Conservation (phyloP, 2,113 vertebrate genomes). For the Gambusia holbrooki region DNA sequence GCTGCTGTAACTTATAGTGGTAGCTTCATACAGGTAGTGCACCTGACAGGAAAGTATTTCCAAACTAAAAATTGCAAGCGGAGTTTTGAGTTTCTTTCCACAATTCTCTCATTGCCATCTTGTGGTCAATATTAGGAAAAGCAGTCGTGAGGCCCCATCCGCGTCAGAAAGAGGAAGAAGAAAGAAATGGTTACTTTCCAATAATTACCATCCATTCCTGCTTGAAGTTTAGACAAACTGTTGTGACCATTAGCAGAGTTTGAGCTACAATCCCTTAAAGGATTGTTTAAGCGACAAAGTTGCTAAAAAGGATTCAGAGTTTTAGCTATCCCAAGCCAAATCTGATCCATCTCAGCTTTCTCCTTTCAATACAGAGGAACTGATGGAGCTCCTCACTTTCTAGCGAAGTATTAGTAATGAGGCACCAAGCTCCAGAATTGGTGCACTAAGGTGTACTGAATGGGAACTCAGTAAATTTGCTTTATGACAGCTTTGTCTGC, state of each 20-base stretch:
- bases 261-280: not conserved
- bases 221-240: not conserved
- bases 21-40: not conserved
- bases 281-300: not conserved
- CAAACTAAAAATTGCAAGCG: not conserved
- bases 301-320: not conserved
- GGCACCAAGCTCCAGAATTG: too few species aligned
- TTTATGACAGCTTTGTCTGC: too few species aligned
- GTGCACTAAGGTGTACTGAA: too few species aligned
- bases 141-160: not conserved
- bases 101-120: constrained; percentile 36
- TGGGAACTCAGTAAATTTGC: too few species aligned
- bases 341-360: too few species aligned
- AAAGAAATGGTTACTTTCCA: not conserved
- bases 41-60: not conserved
- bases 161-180: not conserved
- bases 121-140: constrained; percentile 39
- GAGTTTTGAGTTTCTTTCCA: not conserved
- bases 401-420: too few species aligned
- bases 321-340: too few species aligned
- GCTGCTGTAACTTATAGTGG: not conserved
- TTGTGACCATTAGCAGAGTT: not conserved
- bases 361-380: too few species aligned
- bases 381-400: too few species aligned
- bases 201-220: not conserved